A percentile compares a stretch with the other conserved stretches of the same genome.
Evolutionary conservation across 1,140 invertebrate species (phyloP).

Genomic region (Triops longicaudatus): DNA sequence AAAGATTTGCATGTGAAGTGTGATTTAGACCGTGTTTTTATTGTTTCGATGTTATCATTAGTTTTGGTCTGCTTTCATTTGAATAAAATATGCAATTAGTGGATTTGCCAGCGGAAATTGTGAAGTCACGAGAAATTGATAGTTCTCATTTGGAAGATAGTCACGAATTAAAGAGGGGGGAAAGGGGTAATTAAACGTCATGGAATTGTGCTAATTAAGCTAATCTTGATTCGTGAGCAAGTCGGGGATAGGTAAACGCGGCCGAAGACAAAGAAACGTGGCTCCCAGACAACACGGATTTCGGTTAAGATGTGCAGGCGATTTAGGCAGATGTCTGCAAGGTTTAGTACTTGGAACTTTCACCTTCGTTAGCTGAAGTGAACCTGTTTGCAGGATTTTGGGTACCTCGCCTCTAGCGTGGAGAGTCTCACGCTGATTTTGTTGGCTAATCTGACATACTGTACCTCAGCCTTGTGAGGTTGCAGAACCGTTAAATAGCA

Average conservation of each 20-base stretch:
- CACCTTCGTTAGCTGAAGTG: neutral
- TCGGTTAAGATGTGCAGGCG: neutral
- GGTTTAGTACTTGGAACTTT: neutral
- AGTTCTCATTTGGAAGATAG: too few relatives aligned
- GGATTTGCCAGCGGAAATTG: too few relatives aligned
- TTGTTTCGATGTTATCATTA: too few relatives aligned
- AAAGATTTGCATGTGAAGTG: too few relatives aligned
- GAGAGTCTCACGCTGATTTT: neutral
- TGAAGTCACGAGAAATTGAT: too few relatives aligned
- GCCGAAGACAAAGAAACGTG: neutral
- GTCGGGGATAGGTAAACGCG: neutral
- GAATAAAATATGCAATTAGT: too few relatives aligned
- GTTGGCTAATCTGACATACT: neutral
- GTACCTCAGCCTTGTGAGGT: neutral
- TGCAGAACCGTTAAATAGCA: too few relatives aligned
- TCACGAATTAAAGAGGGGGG: too few relatives aligned
- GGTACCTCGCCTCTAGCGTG: neutral
- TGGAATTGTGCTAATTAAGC: neutral
- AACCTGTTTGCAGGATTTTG: slow-evolving; percentile 9
- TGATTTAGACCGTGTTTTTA: too few relatives aligned
- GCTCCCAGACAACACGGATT: neutral
- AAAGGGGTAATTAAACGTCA: neutral
- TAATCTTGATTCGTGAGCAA: neutral
- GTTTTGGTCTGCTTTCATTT: too few relatives aligned
- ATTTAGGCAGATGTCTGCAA: neutral